A percentile compares a stretch with the other conserved stretches of the same genome.
These are phyloP conservation scores for Propithecus coquereli DNA, from an alignment of 2,113 vertebrate species.

Conservation along the genomic window DNA sequence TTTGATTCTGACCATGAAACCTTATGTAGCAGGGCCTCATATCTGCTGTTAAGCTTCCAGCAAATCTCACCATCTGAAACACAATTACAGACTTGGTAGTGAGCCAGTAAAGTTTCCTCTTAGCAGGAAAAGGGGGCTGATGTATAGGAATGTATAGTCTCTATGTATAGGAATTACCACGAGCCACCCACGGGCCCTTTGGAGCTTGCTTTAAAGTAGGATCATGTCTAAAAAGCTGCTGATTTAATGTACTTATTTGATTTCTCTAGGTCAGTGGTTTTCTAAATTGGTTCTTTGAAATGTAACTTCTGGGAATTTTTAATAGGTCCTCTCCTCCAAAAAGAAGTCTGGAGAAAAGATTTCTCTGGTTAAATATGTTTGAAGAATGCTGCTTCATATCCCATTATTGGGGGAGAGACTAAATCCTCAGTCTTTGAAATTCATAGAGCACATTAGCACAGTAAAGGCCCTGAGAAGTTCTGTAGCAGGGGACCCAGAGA, in stretches of 20 bases:
- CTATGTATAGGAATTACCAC: not conserved
- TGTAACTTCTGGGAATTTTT: conserved; percentile 38
- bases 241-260: not conserved
- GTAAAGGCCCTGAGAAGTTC: not conserved
- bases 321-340: not conserved
- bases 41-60: conserved; percentile 42
- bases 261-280: conserved; percentile 47
- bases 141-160: not conserved
- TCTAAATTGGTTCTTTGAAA: conserved; percentile 42
- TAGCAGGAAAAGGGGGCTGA: not conserved
- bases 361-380: conserved; percentile 43
- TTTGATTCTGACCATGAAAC: conserved; percentile 17
- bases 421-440: not conserved
- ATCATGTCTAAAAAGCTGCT: not conserved
- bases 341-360: not conserved
- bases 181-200: not conserved
- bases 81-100: conserved; percentile 45
- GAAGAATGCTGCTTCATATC: not conserved
- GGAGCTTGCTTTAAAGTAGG: not conserved
- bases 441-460: not conserved
- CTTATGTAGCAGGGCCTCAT: not conserved
- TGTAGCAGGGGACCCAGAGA: not conserved
- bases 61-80: conserved; percentile 52
- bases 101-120: conserved; percentile 45
- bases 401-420: not conserved